Percentiles rank a stretch among this genome's conserved stretches.
Conservation (phyloP, 2,888 invertebrate species). For the Choristoneura rosaceana region DNA sequence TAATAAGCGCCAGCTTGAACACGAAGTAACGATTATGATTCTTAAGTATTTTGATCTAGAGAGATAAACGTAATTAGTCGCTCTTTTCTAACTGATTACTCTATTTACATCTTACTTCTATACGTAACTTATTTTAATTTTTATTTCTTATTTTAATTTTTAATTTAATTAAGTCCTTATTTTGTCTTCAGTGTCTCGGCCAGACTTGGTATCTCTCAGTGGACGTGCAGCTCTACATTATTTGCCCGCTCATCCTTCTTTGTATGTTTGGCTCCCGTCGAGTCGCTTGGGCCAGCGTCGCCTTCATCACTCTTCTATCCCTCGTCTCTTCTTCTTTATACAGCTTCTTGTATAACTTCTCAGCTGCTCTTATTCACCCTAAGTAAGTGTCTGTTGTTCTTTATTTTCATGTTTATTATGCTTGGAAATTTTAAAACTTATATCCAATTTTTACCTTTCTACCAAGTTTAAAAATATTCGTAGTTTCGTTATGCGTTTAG, state of each 20-base stretch:
- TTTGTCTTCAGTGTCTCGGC: constrained; percentile 59
- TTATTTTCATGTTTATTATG: background rate
- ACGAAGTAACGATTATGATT: no score
- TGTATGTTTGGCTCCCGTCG: constrained; percentile 57
- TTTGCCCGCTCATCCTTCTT: constrained; percentile 59
- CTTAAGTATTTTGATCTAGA: background rate
- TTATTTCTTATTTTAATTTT: no score
- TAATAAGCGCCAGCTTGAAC: no score
- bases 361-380: constrained; percentile 62
- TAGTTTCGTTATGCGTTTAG: no score
- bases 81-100: no score
- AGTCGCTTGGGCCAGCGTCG: constrained; percentile 56
- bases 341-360: constrained; percentile 65
- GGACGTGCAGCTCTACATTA: constrained; percentile 63
- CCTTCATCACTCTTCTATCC: constrained; percentile 50
- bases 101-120: no score
- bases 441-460: background rate
- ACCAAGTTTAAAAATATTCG: no score
- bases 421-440: background rate
- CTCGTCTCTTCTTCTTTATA: constrained; percentile 57
- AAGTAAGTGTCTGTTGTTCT: constrained; percentile 61
- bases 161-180: background rate
- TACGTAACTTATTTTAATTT: no score
- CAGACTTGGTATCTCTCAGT: constrained; percentile 70
- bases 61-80: no score